phyloP scores from a whole-genome alignment of 2,797 vertebrate species.

The Crocidura indochinensis region DNA sequence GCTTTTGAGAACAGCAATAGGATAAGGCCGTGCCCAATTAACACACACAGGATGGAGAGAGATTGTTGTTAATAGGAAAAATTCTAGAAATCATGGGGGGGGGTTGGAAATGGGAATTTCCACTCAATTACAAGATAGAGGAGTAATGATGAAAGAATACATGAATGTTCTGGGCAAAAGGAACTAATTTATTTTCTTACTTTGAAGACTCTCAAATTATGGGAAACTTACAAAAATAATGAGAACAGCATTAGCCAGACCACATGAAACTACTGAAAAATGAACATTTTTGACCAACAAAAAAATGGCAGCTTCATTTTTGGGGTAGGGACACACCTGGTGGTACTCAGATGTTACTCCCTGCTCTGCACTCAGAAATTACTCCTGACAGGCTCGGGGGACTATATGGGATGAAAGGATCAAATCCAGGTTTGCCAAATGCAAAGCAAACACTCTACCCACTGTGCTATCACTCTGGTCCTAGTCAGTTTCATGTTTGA shows the following conservation, averaged over 20 bases:
- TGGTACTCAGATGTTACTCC: no score
- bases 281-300: conserved; percentile 15
- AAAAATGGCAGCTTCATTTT: conserved; percentile 61
- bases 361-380: no score
- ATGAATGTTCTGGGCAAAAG: not conserved
- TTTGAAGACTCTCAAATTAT: conserved; percentile 28
- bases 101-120: conserved; percentile 78
- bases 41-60: conserved; percentile 75
- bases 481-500: conserved; percentile 55
- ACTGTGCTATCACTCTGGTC: no score
- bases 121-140: conserved; percentile 66
- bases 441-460: no score
- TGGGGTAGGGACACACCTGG: no score
- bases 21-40: conserved; percentile 80
- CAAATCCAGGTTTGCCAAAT: no score
- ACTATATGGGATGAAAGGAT: no score
- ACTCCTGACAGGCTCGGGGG: no score
- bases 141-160: conserved; percentile 59
- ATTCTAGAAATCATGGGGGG: conserved; percentile 51
- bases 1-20: conserved; percentile 77
- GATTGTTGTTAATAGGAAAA: conserved; percentile 79
- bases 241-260: conserved; percentile 51
- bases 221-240: conserved; percentile 62
- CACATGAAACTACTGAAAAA: not conserved
- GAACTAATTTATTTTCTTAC: conserved; percentile 12